Percentiles rank a stretch among this genome's conserved stretches.
Evolutionary conservation across 2,888 invertebrate species (phyloP).

Genomic region (Diadegma fenestrale): DNA sequence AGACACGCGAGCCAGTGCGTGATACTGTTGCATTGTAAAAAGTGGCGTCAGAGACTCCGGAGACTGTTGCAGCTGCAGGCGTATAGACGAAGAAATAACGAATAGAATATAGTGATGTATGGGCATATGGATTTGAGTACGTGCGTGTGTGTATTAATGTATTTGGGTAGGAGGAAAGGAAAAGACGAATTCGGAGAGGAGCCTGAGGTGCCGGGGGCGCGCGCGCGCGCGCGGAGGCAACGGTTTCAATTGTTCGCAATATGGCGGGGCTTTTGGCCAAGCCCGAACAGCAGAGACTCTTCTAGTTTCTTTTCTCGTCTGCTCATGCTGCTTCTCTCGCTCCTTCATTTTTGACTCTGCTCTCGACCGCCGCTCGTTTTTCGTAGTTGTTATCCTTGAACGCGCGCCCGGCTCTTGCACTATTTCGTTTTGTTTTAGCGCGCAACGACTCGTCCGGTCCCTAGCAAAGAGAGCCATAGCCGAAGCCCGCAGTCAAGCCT

Average conservation of each 20-base stretch:
- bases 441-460: slow-evolving; percentile 72
- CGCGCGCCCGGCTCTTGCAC: slow-evolving; percentile 79
- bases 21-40: slow-evolving; percentile 71
- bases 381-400: slow-evolving; percentile 84
- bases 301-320: slow-evolving; percentile 45
- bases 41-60: slow-evolving; percentile 27
- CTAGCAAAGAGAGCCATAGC: slow-evolving; percentile 65
- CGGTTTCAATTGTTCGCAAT: slow-evolving; percentile 83
- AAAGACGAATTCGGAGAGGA: slow-evolving; percentile 58
- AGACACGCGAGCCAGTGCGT: slow-evolving; percentile 58
- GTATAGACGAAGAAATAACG: slow-evolving; percentile 65
- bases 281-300: slow-evolving; percentile 56
- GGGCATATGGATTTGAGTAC: neutral
- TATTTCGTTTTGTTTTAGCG: slow-evolving; percentile 83
- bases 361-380: slow-evolving; percentile 43
- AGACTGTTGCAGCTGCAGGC: slow-evolving; percentile 54
- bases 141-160: slow-evolving; percentile 70
- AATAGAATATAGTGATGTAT: slow-evolving; percentile 20
- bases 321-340: slow-evolving; percentile 29
- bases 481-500: neutral
- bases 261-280: slow-evolving; percentile 79
- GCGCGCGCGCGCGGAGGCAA: slow-evolving; percentile 69
- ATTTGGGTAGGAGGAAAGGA: slow-evolving; percentile 69
- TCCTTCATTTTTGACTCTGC: slow-evolving; percentile 21
- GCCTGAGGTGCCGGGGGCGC: slow-evolving; percentile 66